Evolutionary conservation across 2,888 invertebrate genomes (phyloP).

Genomic region (Cataglyphis altisquamis): DNA sequence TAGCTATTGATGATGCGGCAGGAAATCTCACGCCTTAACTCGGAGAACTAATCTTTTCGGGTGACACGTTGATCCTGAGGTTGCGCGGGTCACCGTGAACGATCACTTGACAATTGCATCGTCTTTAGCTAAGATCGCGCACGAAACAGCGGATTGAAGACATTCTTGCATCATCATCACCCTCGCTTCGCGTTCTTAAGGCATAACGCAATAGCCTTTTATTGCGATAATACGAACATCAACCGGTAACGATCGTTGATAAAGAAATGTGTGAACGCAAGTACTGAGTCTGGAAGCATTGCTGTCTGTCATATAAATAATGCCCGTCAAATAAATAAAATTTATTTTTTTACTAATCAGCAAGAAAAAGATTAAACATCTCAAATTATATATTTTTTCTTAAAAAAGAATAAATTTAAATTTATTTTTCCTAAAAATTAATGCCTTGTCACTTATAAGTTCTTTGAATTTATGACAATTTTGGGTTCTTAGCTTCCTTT

Average conservation of each 20-base stretch:
- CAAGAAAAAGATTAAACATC: not conserved
- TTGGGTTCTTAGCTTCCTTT: too few species aligned
- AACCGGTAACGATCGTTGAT: conserved; percentile 55
- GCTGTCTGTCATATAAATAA: conserved; percentile 22
- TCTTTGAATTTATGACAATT: too few species aligned
- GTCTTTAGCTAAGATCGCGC: conserved; percentile 39
- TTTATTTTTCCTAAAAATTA: not conserved
- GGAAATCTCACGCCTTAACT: conserved; percentile 38
- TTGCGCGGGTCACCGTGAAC: conserved; percentile 31
- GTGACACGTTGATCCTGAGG: conserved; percentile 48
- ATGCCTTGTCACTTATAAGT: too few species aligned
- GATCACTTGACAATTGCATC: conserved; percentile 45
- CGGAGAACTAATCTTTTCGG: conserved; percentile 44
- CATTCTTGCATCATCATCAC: conserved; percentile 54
- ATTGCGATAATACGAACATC: conserved; percentile 50
- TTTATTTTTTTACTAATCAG: not conserved
- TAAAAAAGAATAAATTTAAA: not conserved
- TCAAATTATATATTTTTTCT: not conserved
- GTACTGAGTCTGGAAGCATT: conserved; percentile 36
- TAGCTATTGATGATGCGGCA: conserved; percentile 14
- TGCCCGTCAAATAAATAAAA: not conserved
- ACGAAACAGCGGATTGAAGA: conserved; percentile 53
- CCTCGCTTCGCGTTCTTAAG: conserved; percentile 23
- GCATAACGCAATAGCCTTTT: conserved; percentile 50
- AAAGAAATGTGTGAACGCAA: conserved; percentile 38